phyloP scores from a whole-genome alignment of 1,140 invertebrate genomes.

The Drosophila gunungcola region DNA sequence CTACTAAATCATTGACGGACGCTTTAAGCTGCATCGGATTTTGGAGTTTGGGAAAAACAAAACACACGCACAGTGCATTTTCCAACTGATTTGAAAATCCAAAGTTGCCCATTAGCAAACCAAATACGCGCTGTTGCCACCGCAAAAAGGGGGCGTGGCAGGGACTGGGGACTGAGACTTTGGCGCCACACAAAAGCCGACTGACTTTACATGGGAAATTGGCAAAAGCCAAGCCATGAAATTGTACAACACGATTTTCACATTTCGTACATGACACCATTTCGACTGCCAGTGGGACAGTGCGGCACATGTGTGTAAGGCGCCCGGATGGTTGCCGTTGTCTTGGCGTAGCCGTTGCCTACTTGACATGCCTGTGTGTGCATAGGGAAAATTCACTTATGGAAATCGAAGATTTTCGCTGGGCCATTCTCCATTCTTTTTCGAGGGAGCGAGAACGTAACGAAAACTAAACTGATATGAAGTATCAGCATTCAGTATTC shows the following conservation, averaged over 20 bases:
- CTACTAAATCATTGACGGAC: constrained; percentile 58
- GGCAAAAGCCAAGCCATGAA: constrained; percentile 81
- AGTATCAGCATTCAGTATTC: constrained; percentile 79
- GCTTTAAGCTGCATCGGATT: constrained; percentile 65
- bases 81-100: constrained; percentile 78
- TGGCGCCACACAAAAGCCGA: constrained; percentile 25
- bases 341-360: background rate
- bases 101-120: constrained; percentile 81
- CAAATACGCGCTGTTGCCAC: constrained; percentile 65
- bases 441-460: constrained; percentile 17
- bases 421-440: constrained; percentile 5
- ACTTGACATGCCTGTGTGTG: constrained; percentile 48
- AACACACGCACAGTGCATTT: constrained; percentile 63
- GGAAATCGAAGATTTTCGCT: constrained; percentile 73
- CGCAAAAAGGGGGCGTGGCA: constrained; percentile 4
- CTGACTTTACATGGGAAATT: constrained; percentile 74
- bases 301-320: constrained; percentile 38
- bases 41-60: constrained; percentile 21
- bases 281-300: constrained; percentile 58
- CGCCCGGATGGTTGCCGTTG: background rate
- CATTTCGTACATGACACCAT: constrained; percentile 82
- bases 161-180: constrained; percentile 12
- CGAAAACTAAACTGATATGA: constrained; percentile 77
- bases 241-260: constrained; percentile 81
- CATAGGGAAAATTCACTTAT: constrained; percentile 70